A percentile compares a stretch with the other conserved stretches of the same genome.
phyloP scores from a whole-genome alignment of 2,888 invertebrate genomes.

The Drosophila limbata region DNA sequence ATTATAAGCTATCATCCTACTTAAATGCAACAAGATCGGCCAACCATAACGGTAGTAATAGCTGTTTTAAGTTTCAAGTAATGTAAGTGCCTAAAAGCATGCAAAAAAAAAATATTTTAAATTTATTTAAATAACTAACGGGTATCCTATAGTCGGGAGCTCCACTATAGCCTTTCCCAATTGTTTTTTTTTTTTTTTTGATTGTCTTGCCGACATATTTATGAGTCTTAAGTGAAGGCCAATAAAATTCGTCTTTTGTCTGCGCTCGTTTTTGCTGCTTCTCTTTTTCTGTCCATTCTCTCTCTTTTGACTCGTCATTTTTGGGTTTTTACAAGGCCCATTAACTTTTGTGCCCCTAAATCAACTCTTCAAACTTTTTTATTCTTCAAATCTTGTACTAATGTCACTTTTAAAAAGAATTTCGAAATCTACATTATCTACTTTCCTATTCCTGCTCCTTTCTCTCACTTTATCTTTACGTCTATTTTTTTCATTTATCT shows the following conservation, averaged over 20 bases:
- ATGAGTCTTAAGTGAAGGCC: conserved; percentile 81
- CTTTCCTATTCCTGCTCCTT: background rate
- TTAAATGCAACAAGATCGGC: too few relatives aligned
- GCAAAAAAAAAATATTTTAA: too few relatives aligned
- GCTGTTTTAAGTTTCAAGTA: too few relatives aligned
- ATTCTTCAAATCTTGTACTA: background rate
- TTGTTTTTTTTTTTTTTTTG: conserved; percentile 20
- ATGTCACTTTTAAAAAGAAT: too few relatives aligned
- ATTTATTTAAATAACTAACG: too few relatives aligned
- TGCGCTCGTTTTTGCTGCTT: conserved; percentile 50
- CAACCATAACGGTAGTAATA: too few relatives aligned
- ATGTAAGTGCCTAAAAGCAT: too few relatives aligned
- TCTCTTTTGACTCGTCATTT: conserved; percentile 25
- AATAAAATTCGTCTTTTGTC: conserved; percentile 78
- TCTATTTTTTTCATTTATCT: too few relatives aligned
- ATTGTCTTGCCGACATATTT: conserved; percentile 74
- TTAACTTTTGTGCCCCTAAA: conserved; percentile 2
- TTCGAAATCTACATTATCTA: background rate
- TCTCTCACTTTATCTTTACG: too few relatives aligned
- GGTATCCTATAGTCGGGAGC: too few relatives aligned
- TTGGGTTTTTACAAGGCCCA: conserved; percentile 14
- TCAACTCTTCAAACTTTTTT: background rate
- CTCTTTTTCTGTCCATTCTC: background rate
- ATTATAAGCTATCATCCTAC: too few relatives aligned
- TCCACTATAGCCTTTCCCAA: too few relatives aligned